phyloP scores from a whole-genome alignment of 2,888 invertebrate genomes.

The Ornithoptera alexandrae region DNA sequence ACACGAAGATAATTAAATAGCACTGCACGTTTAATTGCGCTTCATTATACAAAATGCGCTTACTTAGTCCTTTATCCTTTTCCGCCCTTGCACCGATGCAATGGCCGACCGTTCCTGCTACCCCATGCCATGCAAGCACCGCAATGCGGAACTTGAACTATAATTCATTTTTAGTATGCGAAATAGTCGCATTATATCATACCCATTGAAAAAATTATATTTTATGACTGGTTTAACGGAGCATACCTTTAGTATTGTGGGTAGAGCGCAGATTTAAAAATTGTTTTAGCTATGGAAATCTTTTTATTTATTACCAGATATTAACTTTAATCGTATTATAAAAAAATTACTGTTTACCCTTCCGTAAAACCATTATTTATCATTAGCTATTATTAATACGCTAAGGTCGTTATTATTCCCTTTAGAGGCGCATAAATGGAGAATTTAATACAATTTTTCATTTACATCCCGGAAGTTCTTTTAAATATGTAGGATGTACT shows the following conservation, averaged over 20 bases:
- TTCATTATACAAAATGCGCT: constrained; percentile 21
- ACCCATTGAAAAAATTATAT: constrained; percentile 62
- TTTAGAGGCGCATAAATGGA: too few relatives aligned
- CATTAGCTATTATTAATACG: too few relatives aligned
- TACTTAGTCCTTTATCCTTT: constrained; percentile 27
- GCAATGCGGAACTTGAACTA: constrained; percentile 74
- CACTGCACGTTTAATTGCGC: constrained; percentile 12
- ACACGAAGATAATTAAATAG: not conserved
- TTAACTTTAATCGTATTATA: not conserved
- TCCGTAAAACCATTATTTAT: too few relatives aligned
- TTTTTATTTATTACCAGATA: not conserved
- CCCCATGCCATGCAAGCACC: constrained; percentile 66
- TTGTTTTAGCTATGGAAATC: constrained; percentile 17
- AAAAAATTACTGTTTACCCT: not conserved
- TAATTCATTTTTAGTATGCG: constrained; percentile 74
- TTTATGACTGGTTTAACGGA: constrained; percentile 65
- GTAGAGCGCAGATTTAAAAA: constrained; percentile 38
- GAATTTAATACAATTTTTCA: too few relatives aligned
- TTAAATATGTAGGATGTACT: too few relatives aligned
- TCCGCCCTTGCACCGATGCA: constrained; percentile 36
- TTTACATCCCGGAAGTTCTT: too few relatives aligned
- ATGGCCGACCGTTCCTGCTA: constrained; percentile 40
- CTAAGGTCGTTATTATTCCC: too few relatives aligned
- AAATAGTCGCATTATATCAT: constrained; percentile 62
- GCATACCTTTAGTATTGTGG: constrained; percentile 48